phyloP scores from a whole-genome alignment of 1,140 invertebrate genomes.

The Cardiocondyla obscurior region DNA sequence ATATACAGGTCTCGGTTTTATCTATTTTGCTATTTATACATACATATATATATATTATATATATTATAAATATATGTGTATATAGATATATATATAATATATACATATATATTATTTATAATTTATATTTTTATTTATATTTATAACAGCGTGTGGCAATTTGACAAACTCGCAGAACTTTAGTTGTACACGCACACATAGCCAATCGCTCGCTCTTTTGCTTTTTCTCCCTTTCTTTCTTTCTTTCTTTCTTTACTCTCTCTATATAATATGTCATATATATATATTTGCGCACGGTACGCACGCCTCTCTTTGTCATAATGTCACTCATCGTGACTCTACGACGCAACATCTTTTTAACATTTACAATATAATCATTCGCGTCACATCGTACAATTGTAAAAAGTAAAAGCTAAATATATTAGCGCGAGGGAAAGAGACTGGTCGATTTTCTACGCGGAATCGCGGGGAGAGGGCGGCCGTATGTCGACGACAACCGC shows the following conservation, averaged over 20 bases:
- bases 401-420: constrained; percentile 20
- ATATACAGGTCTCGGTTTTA: constrained; percentile 60
- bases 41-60: constrained; percentile 38
- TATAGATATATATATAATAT: constrained; percentile 38
- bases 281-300: constrained; percentile 53
- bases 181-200: constrained; percentile 33
- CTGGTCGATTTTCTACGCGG: constrained; percentile 33
- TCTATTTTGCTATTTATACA: constrained; percentile 49
- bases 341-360: constrained; percentile 51
- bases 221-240: constrained; percentile 28
- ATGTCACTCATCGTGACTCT: constrained; percentile 49
- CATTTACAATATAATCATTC: constrained; percentile 62
- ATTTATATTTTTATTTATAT: constrained; percentile 51
- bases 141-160: constrained; percentile 50
- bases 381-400: constrained; percentile 21
- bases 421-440: constrained; percentile 59
- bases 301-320: constrained; percentile 49
- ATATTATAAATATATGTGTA: constrained; percentile 53
- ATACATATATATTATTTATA: constrained; percentile 51
- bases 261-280: constrained; percentile 42
- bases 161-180: constrained; percentile 35
- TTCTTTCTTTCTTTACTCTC: constrained; percentile 7
- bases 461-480: constrained; percentile 21
- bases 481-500: not conserved
- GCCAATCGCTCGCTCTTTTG: constrained; percentile 36